Base-by-base conservation (phyloP, 2,888 invertebrate genomes). In the Amphipoea oculea region DNA sequence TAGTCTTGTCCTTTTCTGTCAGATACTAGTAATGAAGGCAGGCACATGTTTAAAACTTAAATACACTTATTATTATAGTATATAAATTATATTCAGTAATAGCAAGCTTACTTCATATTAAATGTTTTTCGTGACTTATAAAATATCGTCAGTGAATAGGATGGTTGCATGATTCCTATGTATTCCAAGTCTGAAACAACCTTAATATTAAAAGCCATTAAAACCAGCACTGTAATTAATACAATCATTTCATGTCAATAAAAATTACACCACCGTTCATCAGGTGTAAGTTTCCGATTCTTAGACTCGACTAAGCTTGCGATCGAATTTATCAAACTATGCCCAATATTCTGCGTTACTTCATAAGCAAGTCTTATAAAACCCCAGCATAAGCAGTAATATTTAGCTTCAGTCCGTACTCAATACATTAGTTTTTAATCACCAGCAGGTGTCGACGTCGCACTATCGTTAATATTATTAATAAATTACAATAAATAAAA, bases 401-500 rank as follows among this genome's bases (percentile, higher is more conserved):
- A 57, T 66, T 48, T 54, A 71, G 60, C 63, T 45, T 78, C 72
- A 86, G 71, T 75, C 72, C 63, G 23, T 78, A 75, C 51, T 40
- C 45, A 62, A 75, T 40, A n/a, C 23, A 71, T 36, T 60, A 60
- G 29, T 29, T 20, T 73, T 51, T 14, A 67, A 73, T 76, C 73
- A 66, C 66, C 68, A 60, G 5, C n/a, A 23, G 36, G 23, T 65
- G 20, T 40, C 67, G 42, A 76, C 63, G 36, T 65, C 45, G 14
- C 57, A 29, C 9, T 29, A 68, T 29, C 17, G 1, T 51, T 79
- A 68, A 42, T 65, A 65, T 69, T 79, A 70, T 65, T 17, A 4
- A 82, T 76, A 79, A 83, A 76, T 72, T 65, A 66, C 48, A 77
- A 72, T 60, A 73, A 78, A 73, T 42, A 70, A 78, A 75, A 74